phyloP scores from a whole-genome alignment of 2,888 invertebrate species.

The Nemapogon koenigi region DNA sequence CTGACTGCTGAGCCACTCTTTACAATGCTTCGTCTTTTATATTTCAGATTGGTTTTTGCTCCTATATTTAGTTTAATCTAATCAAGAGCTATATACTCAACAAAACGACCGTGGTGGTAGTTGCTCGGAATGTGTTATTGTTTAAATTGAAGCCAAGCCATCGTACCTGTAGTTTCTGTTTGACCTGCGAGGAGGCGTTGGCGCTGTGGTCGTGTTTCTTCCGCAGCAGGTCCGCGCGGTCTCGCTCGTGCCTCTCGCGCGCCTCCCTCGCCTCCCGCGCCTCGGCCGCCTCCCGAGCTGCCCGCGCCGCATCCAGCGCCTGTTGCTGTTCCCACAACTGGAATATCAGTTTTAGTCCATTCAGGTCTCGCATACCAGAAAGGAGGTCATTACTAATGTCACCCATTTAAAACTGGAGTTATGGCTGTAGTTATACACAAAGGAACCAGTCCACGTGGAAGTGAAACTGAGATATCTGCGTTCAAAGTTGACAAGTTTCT shows the following conservation, averaged over 20 bases:
- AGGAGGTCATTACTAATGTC: not conserved
- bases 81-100: too few relatives aligned
- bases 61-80: too few relatives aligned
- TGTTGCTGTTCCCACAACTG: constrained; percentile 93
- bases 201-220: constrained; percentile 96
- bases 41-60: too few relatives aligned
- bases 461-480: too few relatives aligned
- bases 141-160: too few relatives aligned
- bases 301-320: constrained; percentile 78
- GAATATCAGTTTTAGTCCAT: too few relatives aligned
- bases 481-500: too few relatives aligned
- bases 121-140: too few relatives aligned
- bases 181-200: constrained; percentile 95
- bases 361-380: not conserved
- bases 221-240: constrained; percentile 89
- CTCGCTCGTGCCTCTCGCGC: constrained; percentile 76
- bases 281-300: constrained; percentile 77
- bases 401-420: not conserved
- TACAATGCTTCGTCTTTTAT: too few relatives aligned
- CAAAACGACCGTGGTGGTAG: too few relatives aligned
- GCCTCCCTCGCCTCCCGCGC: constrained; percentile 72
- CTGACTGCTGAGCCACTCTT: too few relatives aligned
- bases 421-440: not conserved
- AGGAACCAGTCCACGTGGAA: not conserved
- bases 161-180: constrained; percentile 94